phyloP scores from a whole-genome alignment of 2,888 invertebrate species.

The Schrankia costaestrigalis region DNA sequence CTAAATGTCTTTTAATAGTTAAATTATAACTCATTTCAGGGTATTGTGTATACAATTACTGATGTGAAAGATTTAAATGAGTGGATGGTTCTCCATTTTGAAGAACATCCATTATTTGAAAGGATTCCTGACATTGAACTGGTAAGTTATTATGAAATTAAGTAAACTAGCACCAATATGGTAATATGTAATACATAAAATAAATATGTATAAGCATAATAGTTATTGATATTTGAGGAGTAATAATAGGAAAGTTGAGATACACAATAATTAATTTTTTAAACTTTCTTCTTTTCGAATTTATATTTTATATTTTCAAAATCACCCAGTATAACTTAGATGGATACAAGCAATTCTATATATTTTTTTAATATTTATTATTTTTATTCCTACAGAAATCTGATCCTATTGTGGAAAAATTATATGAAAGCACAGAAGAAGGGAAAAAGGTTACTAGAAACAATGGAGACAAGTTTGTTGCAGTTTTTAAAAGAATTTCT shows the following conservation, averaged over 20 bases:
- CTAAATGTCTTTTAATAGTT: neutral
- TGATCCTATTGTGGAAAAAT: slow-evolving; percentile 93
- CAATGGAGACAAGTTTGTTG: slow-evolving; percentile 95
- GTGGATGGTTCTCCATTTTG: slow-evolving; percentile 97
- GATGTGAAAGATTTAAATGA: slow-evolving; percentile 98
- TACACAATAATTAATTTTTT: no score
- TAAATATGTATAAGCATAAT: no score
- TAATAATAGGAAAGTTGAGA: no score
- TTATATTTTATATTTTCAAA: no score
- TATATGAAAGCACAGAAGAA: slow-evolving; percentile 97
- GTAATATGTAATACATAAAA: no score
- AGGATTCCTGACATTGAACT: slow-evolving; percentile 86
- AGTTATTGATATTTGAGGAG: no score
- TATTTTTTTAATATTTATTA: neutral
- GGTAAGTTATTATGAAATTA: slow-evolving; percentile 82
- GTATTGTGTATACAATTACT: slow-evolving; percentile 96
- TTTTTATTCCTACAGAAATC: slow-evolving; percentile 78
- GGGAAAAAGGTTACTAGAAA: slow-evolving; percentile 98
- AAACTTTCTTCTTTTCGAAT: neutral
- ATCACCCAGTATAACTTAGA: no score
- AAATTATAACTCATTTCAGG: slow-evolving; percentile 84
- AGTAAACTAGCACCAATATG: no score
- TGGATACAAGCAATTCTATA: no score
- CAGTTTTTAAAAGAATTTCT: slow-evolving; percentile 88
- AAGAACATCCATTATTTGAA: slow-evolving; percentile 93